Base-by-base conservation (phyloP, 1,140 invertebrate genomes). In the Drosophila melanica region DNA sequence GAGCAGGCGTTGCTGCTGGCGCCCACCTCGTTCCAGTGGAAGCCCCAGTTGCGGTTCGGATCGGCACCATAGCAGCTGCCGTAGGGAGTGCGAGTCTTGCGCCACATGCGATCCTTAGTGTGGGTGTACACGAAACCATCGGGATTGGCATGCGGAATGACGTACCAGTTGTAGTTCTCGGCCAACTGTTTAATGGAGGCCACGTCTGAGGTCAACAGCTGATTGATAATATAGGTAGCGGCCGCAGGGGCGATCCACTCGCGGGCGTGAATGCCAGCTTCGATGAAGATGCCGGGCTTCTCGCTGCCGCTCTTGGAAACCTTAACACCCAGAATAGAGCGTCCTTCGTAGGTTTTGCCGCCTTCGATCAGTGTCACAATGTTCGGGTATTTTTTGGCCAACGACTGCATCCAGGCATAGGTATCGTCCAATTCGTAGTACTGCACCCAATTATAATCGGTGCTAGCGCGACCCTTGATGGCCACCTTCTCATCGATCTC, bases 11-110 rank as follows among this genome's bases (percentile, higher is more conserved):
- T 92, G n/a, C 41, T 90, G 59, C 93, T 94, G 9, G 94, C 92
- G 4, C 95, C 94, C 12, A 92, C 92, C 33, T 93, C 90, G 58
- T 93, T 93, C 95, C 95, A 96, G 70, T 95, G 93, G 79, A 93
- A 94, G 35, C 93, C 95, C 92, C 95, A 96, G 79, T 96, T 96
- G 60, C 95, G 93, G 72, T 96, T 96, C 5, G 94, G 91, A 91
- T 96, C 95, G 0, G 93, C 94, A 6, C 95, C 95, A 12, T 39
- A 90, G 53, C 93, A 95, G 0, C 70, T 75, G 11, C 81, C 87
- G 65, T 93, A 78, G 1, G 91, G 91, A 3, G 93, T 92, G 55
- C 95, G 93, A 3, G 94, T 95, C 90, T 95, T 95, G 41, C 95
- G 93, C 95, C 95, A 96, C 76, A 95, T 58, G 51, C 95, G 93